Conservation (phyloP, 1,140 invertebrate genomes). For the Pogonognathellus flavescens region DNA sequence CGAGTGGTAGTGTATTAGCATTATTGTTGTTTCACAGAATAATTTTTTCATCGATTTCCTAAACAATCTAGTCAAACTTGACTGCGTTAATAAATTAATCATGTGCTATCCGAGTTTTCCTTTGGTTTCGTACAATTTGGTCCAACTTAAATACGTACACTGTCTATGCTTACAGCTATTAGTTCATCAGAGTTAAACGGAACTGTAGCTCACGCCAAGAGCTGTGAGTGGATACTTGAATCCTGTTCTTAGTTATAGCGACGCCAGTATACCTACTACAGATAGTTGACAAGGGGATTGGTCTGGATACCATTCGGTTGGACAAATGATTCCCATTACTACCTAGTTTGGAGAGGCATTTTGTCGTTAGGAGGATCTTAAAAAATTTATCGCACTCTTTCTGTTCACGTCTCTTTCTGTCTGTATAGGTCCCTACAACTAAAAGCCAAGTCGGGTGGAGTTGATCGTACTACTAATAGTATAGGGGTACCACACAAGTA, state of each 20-base stretch:
- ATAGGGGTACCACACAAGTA: too few relatives aligned
- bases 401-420: not conserved
- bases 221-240: too few relatives aligned
- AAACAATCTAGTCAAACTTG: too few relatives aligned
- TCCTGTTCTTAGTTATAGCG: too few relatives aligned
- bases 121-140: not conserved
- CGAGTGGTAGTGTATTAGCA: too few relatives aligned
- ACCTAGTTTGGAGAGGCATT: conserved; percentile 38
- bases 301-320: conserved; percentile 27
- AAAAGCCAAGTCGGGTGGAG: conserved; percentile 22
- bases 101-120: conserved; percentile 38
- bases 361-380: conserved; percentile 48
- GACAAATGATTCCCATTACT: conserved; percentile 50
- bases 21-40: too few relatives aligned
- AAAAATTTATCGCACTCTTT: conserved; percentile 35
- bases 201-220: too few relatives aligned
- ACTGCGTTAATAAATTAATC: conserved; percentile 36
- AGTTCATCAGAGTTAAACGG: too few relatives aligned
- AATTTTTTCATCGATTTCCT: too few relatives aligned
- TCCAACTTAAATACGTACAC: not conserved
- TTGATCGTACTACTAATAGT: not conserved
- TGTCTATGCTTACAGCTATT: not conserved
- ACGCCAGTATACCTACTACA: not conserved
- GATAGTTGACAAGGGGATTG: conserved; percentile 25
- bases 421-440: not conserved